Evolutionary conservation across 2,797 vertebrate species (phyloP), one percentile per base, ranked within the genome.

Genomic region (Pseudopleuronectes americanus): DNA sequence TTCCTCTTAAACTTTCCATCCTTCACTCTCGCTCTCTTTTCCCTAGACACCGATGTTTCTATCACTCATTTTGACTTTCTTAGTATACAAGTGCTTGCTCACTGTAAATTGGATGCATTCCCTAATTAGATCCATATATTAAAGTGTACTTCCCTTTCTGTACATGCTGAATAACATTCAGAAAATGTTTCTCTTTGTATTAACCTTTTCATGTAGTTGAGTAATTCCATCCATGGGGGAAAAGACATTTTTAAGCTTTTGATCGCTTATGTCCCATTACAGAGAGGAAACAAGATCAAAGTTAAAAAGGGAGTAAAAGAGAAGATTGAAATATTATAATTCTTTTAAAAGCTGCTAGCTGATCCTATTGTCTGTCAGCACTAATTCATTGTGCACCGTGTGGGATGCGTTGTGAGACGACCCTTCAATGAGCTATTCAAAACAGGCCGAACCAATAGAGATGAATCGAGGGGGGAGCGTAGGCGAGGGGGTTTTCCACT

Each of bases 391-490:
- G 75, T 71, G 69, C 54, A 58, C 70, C 58, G 51, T 57, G 77
- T 69, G 56, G 26, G 55, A 22, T 51, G 55, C 57, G 67, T 77
- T 77, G 17, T 52, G 41, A 53, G 28, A 41, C 26, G 26, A 22
- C n/a, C 54, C 66, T 43, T 60, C 43, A 17, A 33, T 45, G 71
- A 72, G 71, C 55, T 76, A 74, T 84, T 85, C 76, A 79, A 78
- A 80, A 76, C 71, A 75, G 72, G 56, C 49, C 58, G 66, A 79
- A 26, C 53, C 61, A 72, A 68, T 22, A 49, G 71, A 89, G 71
- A 84, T 75, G 47, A 86, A 84, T 5, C 16, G 43, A 19, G 6
- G 4, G 43, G 16, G 66, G 56, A 31, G 31, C 59, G 43, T 38
- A 76, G 76, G 68, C 72, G 62, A 54, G 61, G 38, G 69, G 68